A percentile compares a stretch with the other conserved stretches of the same genome.
phyloP scores from a whole-genome alignment of 1,140 invertebrate species.

The Aphis craccivora region DNA sequence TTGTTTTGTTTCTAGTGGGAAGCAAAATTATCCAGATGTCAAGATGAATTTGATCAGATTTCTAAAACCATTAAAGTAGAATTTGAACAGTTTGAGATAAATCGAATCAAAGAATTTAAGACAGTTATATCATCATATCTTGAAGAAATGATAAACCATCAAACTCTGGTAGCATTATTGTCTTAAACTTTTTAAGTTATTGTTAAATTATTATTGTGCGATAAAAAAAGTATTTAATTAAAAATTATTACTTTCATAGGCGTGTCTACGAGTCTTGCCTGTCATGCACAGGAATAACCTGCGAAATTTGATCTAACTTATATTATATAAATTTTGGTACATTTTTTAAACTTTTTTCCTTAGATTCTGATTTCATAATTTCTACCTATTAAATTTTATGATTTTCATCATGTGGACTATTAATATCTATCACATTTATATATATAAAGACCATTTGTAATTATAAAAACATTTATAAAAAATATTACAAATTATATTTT shows the following conservation, averaged over 20 bases:
- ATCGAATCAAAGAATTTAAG: slow-evolving; percentile 90
- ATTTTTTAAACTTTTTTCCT: too few relatives aligned
- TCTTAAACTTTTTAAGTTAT: background rate
- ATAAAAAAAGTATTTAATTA: background rate
- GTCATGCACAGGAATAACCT: too few relatives aligned
- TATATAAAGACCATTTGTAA: too few relatives aligned
- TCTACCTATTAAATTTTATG: too few relatives aligned
- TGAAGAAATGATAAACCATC: slow-evolving; percentile 92
- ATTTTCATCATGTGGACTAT: too few relatives aligned
- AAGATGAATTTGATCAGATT: slow-evolving; percentile 96
- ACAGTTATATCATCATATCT: slow-evolving; percentile 88
- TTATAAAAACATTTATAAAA: too few relatives aligned
- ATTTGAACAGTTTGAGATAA: slow-evolving; percentile 89
- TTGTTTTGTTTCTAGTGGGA: slow-evolving; percentile 77
- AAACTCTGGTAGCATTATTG: slow-evolving; percentile 83
- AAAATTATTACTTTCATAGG: background rate
- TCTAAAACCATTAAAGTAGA: slow-evolving; percentile 96
- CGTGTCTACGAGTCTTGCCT: too few relatives aligned
- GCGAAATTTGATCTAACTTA: too few relatives aligned
- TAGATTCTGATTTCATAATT: too few relatives aligned
- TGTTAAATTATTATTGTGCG: background rate
- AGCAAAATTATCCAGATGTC: slow-evolving; percentile 91
- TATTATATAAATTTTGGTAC: too few relatives aligned
- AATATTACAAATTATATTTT: too few relatives aligned
- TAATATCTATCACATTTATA: too few relatives aligned